Evolutionary conservation across 23 tunicate genomes (phyloP).

Genomic region (Aplidium turbinatum): DNA sequence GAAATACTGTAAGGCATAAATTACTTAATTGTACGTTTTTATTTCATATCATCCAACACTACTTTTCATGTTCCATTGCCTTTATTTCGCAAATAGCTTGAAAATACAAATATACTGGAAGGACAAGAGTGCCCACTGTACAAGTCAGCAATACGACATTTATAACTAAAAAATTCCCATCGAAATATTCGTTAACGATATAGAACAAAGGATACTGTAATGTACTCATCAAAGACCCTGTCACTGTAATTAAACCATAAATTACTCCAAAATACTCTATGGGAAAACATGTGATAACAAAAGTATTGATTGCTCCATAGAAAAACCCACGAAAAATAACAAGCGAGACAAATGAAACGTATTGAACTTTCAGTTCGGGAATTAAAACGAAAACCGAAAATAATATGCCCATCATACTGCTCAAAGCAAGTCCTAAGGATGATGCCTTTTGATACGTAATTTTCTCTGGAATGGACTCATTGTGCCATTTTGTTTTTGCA

Average conservation of each 20-base stretch:
- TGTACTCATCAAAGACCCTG: not conserved
- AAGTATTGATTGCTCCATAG: not conserved
- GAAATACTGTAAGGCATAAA: no score
- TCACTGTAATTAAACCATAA: not conserved
- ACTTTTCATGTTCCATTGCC: no score
- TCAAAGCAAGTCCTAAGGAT: not conserved
- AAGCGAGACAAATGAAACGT: not conserved
- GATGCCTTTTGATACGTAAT: no score
- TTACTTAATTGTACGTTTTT: no score
- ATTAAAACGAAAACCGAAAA: not conserved
- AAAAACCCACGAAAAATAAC: not conserved
- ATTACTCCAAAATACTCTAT: not conserved
- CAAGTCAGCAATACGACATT: not conserved
- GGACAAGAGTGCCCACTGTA: not conserved
- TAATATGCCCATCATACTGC: not conserved
- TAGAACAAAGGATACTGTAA: not conserved
- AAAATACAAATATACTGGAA: not conserved
- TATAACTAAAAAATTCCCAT: not conserved
- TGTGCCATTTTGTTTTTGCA: no score
- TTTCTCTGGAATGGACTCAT: no score
- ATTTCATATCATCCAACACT: no score
- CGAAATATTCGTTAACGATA: not conserved
- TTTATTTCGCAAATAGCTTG: no score
- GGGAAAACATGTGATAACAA: not conserved
- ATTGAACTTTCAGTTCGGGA: not conserved